These are phyloP conservation scores for Graptemys geographica DNA, from an alignment of 2,797 vertebrate genomes.

Conservation along the genomic window DNA sequence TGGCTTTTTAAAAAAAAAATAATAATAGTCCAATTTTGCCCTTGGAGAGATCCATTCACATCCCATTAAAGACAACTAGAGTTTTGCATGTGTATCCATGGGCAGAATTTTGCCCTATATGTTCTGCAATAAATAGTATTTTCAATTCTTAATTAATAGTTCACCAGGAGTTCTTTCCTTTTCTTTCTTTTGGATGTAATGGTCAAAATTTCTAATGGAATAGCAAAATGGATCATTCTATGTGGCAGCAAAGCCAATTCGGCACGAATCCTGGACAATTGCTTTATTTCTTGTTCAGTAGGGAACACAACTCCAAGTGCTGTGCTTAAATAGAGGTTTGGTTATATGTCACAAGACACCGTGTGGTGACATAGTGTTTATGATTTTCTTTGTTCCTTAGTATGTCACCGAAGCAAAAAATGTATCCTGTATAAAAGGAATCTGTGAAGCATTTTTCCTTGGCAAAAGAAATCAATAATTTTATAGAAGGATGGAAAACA, in stretches of 20 bases:
- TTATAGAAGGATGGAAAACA: neutral
- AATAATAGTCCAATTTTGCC: constrained; percentile 12
- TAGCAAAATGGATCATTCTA: neutral
- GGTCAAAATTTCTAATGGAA: constrained; percentile 6
- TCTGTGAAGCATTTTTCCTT: neutral
- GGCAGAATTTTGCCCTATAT: constrained; percentile 49
- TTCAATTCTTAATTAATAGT: constrained; percentile 43
- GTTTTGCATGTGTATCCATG: neutral
- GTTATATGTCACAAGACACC: neutral
- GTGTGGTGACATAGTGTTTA: neutral
- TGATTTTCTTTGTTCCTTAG: neutral
- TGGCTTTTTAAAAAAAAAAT: neutral
- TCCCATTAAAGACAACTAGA: constrained; percentile 9
- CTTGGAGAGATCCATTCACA: neutral
- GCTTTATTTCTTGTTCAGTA: neutral
- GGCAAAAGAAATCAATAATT: neutral
- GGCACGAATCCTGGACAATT: neutral
- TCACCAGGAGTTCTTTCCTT: neutral
- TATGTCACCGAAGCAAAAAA: neutral
- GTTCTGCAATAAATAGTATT: constrained; percentile 17
- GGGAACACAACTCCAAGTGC: neutral
- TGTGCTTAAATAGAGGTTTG: neutral
- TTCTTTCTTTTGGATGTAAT: neutral
- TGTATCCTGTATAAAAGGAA: neutral
- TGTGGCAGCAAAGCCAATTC: neutral